These are phyloP conservation scores for Semaprochilodus insignis DNA, from an alignment of 2,797 vertebrate genomes.

Conservation along the genomic window DNA sequence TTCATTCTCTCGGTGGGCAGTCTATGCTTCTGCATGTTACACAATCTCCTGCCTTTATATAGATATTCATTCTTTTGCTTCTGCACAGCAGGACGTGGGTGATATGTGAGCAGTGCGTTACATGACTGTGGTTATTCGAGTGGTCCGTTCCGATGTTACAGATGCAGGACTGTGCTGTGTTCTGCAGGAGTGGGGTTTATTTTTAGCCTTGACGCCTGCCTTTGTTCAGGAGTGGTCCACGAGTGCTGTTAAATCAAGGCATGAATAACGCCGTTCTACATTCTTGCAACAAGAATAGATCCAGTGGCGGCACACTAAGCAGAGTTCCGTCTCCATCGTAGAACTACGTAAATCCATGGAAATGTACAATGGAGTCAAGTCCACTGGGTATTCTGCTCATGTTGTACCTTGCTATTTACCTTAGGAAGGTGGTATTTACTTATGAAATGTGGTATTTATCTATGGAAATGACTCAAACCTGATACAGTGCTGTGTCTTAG, in stretches of 20 bases:
- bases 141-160: conserved; percentile 27
- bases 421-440: conserved; percentile 22
- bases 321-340: not conserved
- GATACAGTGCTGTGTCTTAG: conserved; percentile 8
- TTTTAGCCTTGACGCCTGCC: conserved; percentile 41
- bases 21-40: conserved; percentile 11
- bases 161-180: not conserved
- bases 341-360: not conserved
- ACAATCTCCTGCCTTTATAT: conserved; percentile 24
- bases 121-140: conserved; percentile 46
- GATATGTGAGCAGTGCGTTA: conserved; percentile 2
- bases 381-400: conserved; percentile 14
- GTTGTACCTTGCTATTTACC: conserved; percentile 23
- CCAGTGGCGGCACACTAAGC: not conserved
- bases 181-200: conserved; percentile 38
- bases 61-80: conserved; percentile 21
- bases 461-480: conserved; percentile 31
- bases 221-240: conserved; percentile 41
- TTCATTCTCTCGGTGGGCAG: conserved; percentile 23
- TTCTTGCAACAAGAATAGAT: conserved; percentile 20
- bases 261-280: conserved; percentile 31
- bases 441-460: conserved; percentile 26
- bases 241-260: conserved; percentile 39
- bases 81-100: conserved; percentile 21
- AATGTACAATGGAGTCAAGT: not conserved